A percentile compares a stretch with the other conserved stretches of the same genome.
Conservation (phyloP, 2,888 invertebrate species). For the Cataglyphis livida region DNA sequence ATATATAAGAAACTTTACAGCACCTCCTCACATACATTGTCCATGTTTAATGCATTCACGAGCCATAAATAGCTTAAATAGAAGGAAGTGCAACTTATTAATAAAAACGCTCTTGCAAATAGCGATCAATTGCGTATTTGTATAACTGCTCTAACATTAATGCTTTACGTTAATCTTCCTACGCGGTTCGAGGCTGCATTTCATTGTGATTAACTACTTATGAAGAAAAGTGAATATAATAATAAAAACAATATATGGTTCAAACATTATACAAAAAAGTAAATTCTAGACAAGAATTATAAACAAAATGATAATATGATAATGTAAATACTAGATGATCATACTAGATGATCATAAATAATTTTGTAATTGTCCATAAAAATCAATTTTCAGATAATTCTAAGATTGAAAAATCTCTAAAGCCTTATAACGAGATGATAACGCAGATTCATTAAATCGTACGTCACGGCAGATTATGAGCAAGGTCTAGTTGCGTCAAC, state of each 20-base stretch:
- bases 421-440: not conserved
- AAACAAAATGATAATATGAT: not conserved
- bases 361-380: not conserved
- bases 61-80: not conserved
- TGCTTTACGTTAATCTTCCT: not conserved
- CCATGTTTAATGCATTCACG: not conserved
- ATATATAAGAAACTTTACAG: not conserved
- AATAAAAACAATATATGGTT: not conserved
- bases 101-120: conserved; percentile 1
- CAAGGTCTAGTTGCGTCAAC: not conserved
- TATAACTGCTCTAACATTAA: not conserved
- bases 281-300: not conserved
- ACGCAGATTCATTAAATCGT: not conserved
- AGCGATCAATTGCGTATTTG: not conserved
- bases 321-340: not conserved
- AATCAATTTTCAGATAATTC: not conserved
- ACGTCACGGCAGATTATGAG: not conserved
- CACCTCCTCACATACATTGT: not conserved
- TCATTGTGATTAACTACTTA: not conserved
- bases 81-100: conserved; percentile 27
- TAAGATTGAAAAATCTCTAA: not conserved
- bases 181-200: not conserved
- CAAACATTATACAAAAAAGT: not conserved
- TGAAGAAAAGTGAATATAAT: not conserved
- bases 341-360: not conserved